Percentiles rank a stretch among this genome's conserved stretches.
Evolutionary conservation across 1,140 invertebrate genomes (phyloP).

Genomic region (Drosophila sproati): DNA sequence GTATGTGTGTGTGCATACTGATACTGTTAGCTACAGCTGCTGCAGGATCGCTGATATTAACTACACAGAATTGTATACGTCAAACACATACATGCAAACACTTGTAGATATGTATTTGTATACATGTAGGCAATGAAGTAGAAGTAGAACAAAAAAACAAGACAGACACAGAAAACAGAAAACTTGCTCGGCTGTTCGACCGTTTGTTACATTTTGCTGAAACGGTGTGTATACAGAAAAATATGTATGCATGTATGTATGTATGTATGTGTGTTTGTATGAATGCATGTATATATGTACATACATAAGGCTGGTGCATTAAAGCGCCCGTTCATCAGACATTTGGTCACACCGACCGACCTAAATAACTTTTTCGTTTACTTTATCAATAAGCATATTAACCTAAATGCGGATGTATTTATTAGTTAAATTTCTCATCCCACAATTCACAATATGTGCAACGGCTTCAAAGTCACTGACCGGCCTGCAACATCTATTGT

Average conservation of each 20-base stretch:
- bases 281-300: background rate
- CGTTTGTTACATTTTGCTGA: slow-evolving; percentile 17
- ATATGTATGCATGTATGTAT: slow-evolving; percentile 15
- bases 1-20: background rate
- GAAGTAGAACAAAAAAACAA: slow-evolving; percentile 55
- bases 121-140: slow-evolving; percentile 54
- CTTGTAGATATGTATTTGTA: slow-evolving; percentile 4
- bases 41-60: slow-evolving; percentile 23
- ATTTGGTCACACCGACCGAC: slow-evolving; percentile 73
- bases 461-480: slow-evolving; percentile 37
- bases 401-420: slow-evolving; percentile 30
- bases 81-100: slow-evolving; percentile 10
- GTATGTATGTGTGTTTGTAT: slow-evolving; percentile 19
- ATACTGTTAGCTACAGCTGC: slow-evolving; percentile 12
- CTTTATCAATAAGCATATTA: slow-evolving; percentile 64
- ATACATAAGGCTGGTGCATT: slow-evolving; percentile 8
- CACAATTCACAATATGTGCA: slow-evolving; percentile 18
- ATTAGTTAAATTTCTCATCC: slow-evolving; percentile 37
- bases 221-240: no score
- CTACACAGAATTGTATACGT: background rate
- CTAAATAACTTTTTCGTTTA: slow-evolving; percentile 70
- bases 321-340: slow-evolving; percentile 37
- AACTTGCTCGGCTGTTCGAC: slow-evolving; percentile 48
- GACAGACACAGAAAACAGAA: slow-evolving; percentile 44
- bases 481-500: slow-evolving; percentile 47